Percentiles rank a stretch among this genome's conserved stretches.
Conservation (phyloP, 2,797 vertebrate genomes). For the Thunnus albacares region DNA sequence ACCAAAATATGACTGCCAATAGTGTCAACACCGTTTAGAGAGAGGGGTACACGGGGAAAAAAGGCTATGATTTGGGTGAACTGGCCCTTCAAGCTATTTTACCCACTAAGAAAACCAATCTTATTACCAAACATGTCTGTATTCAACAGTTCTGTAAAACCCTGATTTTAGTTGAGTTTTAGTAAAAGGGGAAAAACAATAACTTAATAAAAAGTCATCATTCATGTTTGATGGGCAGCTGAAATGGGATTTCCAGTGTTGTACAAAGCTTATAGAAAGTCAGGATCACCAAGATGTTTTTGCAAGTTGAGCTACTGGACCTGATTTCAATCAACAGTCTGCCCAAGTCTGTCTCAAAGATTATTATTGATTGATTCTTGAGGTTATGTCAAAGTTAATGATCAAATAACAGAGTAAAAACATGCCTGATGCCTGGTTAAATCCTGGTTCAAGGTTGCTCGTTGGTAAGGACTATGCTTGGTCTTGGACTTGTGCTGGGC, state of each 20-base stretch:
- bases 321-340: too few relatives aligned
- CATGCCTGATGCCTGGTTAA: too few relatives aligned
- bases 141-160: slow-evolving; percentile 13
- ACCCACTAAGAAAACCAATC: not conserved
- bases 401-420: too few relatives aligned
- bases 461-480: too few relatives aligned
- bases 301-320: too few relatives aligned
- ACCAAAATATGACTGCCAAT: not conserved
- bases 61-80: not conserved
- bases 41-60: not conserved
- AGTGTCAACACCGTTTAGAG: not conserved
- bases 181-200: too few relatives aligned
- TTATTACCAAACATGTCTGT: not conserved
- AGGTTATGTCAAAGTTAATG: too few relatives aligned
- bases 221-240: not conserved
- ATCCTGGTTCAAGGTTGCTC: too few relatives aligned
- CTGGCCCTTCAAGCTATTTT: not conserved
- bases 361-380: too few relatives aligned
- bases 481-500: too few relatives aligned
- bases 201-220: too few relatives aligned
- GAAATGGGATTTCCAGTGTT: not conserved
- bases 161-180: not conserved
- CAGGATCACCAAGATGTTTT: not conserved
- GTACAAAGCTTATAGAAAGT: slow-evolving; percentile 1
- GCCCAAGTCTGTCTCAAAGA: too few relatives aligned